Conservation (phyloP, 1,140 invertebrate species). For the Polypedilum pembai region DNA sequence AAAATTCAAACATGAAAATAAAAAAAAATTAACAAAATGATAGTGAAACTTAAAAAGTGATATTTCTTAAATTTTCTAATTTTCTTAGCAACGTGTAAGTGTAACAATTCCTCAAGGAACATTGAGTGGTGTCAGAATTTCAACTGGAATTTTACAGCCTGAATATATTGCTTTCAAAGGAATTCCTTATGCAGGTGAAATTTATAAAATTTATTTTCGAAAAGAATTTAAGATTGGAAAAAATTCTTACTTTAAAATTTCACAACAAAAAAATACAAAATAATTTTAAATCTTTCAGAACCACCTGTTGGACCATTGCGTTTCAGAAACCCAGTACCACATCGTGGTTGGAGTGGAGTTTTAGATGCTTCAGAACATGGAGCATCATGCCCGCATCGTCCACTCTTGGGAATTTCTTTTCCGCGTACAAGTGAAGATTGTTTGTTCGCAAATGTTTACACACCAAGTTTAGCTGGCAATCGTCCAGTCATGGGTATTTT, state of each 20-base stretch:
- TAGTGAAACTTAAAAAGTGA: too few relatives aligned
- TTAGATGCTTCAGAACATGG: constrained; percentile 46
- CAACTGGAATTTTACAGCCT: constrained; percentile 15
- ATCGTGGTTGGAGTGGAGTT: constrained; percentile 46
- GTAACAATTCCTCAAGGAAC: neutral
- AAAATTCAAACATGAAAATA: too few relatives aligned
- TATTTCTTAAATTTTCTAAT: neutral
- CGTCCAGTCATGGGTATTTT: neutral
- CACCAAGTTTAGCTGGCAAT: constrained; percentile 40
- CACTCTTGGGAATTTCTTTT: constrained; percentile 40
- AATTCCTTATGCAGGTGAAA: neutral
- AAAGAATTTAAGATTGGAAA: too few relatives aligned
- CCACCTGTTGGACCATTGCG: constrained; percentile 15
- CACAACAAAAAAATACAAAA: neutral
- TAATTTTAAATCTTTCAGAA: neutral
- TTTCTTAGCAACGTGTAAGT: neutral
- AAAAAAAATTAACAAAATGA: too few relatives aligned
- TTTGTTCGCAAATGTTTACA: constrained; percentile 63
- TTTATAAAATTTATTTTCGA: too few relatives aligned
- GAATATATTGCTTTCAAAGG: neutral
- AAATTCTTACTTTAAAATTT: too few relatives aligned
- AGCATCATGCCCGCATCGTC: constrained; percentile 44
- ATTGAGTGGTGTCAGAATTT: neutral
- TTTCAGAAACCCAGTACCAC: constrained; percentile 44
- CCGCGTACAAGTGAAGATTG: constrained; percentile 55